A percentile compares a stretch with the other conserved stretches of the same genome.
Evolutionary conservation across 2,888 invertebrate genomes (phyloP).

Genomic region (Elegia similella): DNA sequence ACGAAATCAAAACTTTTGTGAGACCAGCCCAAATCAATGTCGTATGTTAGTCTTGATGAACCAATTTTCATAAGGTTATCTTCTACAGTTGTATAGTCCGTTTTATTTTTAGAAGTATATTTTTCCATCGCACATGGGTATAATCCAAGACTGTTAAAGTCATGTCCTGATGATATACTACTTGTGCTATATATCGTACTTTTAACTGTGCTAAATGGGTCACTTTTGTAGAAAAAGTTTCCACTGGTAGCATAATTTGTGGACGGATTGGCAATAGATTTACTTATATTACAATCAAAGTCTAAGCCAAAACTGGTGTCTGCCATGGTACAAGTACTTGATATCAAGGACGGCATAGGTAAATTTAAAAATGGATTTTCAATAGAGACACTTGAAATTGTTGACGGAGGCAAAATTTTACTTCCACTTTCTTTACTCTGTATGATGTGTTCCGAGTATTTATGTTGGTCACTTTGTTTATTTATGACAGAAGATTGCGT

Average conservation of each 20-base stretch:
- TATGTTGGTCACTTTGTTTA: constrained; percentile 49
- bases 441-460: constrained; percentile 42
- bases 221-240: constrained; percentile 70
- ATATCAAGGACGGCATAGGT: constrained; percentile 59
- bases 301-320: constrained; percentile 64
- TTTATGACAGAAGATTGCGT: constrained; percentile 29
- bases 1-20: constrained; percentile 75
- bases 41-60: constrained; percentile 70
- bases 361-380: constrained; percentile 72
- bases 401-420: constrained; percentile 41
- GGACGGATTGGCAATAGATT: constrained; percentile 54
- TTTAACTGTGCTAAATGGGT: constrained; percentile 65
- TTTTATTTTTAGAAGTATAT: constrained; percentile 65
- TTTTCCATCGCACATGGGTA: constrained; percentile 78
- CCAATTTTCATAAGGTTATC: constrained; percentile 75
- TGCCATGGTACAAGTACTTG: constrained; percentile 53
- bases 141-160: constrained; percentile 67
- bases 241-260: constrained; percentile 50
- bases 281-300: constrained; percentile 66
- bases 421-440: constrained; percentile 39
- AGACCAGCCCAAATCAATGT: constrained; percentile 76
- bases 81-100: constrained; percentile 65
- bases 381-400: constrained; percentile 41
- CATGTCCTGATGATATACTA: constrained; percentile 68
- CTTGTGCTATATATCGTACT: constrained; percentile 73